Conservation (phyloP, 2,797 vertebrate genomes). For the Chelmon rostratus region DNA sequence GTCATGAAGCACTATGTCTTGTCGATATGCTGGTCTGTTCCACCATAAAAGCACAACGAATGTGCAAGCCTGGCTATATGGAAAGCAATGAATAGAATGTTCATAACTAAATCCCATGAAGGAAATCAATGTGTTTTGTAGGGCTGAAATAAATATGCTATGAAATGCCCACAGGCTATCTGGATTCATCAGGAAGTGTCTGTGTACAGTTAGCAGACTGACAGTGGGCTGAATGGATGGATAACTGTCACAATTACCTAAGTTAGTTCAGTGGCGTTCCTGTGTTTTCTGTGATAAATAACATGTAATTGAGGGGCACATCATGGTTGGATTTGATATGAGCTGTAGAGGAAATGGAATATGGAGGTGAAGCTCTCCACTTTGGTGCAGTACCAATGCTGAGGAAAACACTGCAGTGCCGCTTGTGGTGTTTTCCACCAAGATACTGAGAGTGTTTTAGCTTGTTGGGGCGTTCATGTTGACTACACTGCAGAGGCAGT, state of each 20-base stretch:
- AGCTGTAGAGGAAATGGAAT: slow-evolving; percentile 55
- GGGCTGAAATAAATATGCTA: not conserved
- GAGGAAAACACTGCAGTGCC: slow-evolving; percentile 86
- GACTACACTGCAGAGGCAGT: slow-evolving; percentile 82
- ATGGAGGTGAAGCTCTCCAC: slow-evolving; percentile 69
- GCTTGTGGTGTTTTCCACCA: slow-evolving; percentile 84
- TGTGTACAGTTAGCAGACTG: slow-evolving; percentile 27
- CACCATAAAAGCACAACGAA: slow-evolving; percentile 31
- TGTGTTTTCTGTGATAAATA: slow-evolving; percentile 36
- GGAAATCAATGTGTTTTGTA: slow-evolving; percentile 10
- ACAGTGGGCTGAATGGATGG: slow-evolving; percentile 20
- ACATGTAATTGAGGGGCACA: slow-evolving; percentile 7
- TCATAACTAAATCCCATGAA: not conserved
- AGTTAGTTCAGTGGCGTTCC: slow-evolving; percentile 9
- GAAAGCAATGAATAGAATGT: slow-evolving; percentile 5
- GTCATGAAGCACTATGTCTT: slow-evolving; percentile 35
- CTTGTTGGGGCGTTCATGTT: slow-evolving; percentile 82
- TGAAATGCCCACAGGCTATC: slow-evolving; percentile 16
- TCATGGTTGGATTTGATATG: slow-evolving; percentile 46
- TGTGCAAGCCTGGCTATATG: slow-evolving; percentile 18
- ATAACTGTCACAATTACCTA: slow-evolving; percentile 33
- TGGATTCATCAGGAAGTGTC: slow-evolving; percentile 28
- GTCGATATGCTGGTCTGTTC: slow-evolving; percentile 39
- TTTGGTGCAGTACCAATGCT: slow-evolving; percentile 86
- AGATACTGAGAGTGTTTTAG: slow-evolving; percentile 74